These are phyloP conservation scores for Acanthopleura granulata DNA, from an alignment of 2,888 invertebrate genomes.

Conservation along the genomic window DNA sequence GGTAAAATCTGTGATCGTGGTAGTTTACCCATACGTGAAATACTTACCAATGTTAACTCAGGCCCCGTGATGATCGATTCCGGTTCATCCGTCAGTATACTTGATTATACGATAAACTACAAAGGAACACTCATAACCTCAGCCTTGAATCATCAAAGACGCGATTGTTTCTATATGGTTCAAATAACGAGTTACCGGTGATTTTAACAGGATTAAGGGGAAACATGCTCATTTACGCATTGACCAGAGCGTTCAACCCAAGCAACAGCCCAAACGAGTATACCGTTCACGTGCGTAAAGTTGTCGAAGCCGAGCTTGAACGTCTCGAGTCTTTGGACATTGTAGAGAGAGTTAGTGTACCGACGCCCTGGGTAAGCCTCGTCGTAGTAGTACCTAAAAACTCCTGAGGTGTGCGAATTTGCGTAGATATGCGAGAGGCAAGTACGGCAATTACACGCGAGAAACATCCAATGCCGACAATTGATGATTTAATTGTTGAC, in stretches of 20 bases:
- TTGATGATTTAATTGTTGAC: slow-evolving; percentile 40
- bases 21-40: not conserved
- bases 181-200: slow-evolving; percentile 6
- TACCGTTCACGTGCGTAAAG: slow-evolving; percentile 31
- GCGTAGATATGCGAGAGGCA: slow-evolving; percentile 43
- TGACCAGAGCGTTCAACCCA: slow-evolving; percentile 28
- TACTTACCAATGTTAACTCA: not conserved
- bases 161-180: slow-evolving; percentile 17
- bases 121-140: not conserved
- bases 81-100: slow-evolving; percentile 20
- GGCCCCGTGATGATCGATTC: slow-evolving; percentile 18
- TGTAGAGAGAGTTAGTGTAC: slow-evolving; percentile 35
- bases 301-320: slow-evolving; percentile 28
- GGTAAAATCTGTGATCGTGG: not conserved
- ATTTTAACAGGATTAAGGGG: slow-evolving; percentile 19
- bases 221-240: slow-evolving; percentile 30
- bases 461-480: slow-evolving; percentile 37
- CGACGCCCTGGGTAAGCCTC: slow-evolving; percentile 30
- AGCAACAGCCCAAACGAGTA: slow-evolving; percentile 24
- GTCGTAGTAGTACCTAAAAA: slow-evolving; percentile 40
- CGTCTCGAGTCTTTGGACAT: slow-evolving; percentile 29
- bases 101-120: slow-evolving; percentile 10
- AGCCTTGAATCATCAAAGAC: not conserved
- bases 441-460: slow-evolving; percentile 41
- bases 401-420: slow-evolving; percentile 36